These are phyloP conservation scores for Platycercus adscitus DNA, from an alignment of 2,113 vertebrate species.

Conservation along the genomic window DNA sequence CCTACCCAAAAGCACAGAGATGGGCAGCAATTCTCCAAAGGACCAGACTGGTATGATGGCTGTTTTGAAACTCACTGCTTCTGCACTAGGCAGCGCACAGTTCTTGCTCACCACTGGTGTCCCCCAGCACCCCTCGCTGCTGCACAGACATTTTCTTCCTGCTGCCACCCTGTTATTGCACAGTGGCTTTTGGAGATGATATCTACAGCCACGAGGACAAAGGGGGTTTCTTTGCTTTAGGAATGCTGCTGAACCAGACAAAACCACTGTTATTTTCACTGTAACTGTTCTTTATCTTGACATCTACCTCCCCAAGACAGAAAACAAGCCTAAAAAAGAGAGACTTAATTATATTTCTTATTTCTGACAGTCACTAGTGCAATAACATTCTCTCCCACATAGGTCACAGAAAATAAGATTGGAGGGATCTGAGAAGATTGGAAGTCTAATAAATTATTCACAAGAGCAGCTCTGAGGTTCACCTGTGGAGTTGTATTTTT, in stretches of 20 bases:
- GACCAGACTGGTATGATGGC: not conserved
- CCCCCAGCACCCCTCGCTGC: fast-evolving
- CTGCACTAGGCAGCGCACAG: fast-evolving
- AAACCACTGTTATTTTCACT: not conserved
- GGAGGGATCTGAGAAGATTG: not conserved
- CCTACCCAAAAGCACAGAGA: not conserved
- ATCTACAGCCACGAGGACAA: not conserved
- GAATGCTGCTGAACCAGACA: not conserved
- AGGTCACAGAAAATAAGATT: not conserved
- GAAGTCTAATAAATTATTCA: slow-evolving; percentile 1
- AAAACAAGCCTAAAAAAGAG: not conserved
- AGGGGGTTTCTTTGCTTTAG: not conserved
- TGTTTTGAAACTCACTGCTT: not conserved
- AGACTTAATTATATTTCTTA: not conserved
- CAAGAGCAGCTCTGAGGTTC: not conserved
- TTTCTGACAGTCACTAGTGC: not conserved
- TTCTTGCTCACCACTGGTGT: not conserved
- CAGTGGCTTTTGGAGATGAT: not conserved
- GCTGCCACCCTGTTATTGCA: not conserved
- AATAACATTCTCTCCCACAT: not conserved
- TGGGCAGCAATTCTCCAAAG: fast-evolving
- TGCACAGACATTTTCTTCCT: fast-evolving
- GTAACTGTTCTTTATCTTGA: not conserved
- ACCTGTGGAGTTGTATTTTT: not conserved
- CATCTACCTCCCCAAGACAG: not conserved